A percentile compares a stretch with the other conserved stretches of the same genome.
Evolutionary conservation across 1,140 invertebrate genomes (phyloP).

Genomic region (Cotesia vestalis): DNA sequence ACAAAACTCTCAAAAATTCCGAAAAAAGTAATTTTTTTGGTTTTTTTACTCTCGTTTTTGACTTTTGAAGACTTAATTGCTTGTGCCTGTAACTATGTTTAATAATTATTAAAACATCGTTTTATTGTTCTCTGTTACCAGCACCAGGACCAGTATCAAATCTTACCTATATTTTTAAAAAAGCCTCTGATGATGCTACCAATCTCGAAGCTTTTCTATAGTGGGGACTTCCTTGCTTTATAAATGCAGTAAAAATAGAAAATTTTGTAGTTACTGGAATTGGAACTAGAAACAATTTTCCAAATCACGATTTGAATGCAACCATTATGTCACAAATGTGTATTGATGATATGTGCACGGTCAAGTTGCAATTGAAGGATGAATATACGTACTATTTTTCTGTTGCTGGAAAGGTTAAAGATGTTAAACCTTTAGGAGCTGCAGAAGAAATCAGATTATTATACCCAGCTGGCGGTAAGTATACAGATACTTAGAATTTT

Average conservation of each 20-base stretch:
- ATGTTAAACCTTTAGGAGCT: slow-evolving; percentile 38
- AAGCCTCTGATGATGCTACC: slow-evolving; percentile 41
- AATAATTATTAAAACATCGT: neutral
- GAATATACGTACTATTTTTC: slow-evolving; percentile 52
- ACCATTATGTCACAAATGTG: slow-evolving; percentile 27
- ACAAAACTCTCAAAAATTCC: too few relatives aligned
- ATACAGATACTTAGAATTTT: slow-evolving; percentile 19
- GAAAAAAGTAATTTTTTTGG: too few relatives aligned
- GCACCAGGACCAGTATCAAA: slow-evolving; percentile 49
- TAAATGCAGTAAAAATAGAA: slow-evolving; percentile 47
- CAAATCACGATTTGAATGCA: slow-evolving; percentile 29
- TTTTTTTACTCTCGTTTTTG: too few relatives aligned
- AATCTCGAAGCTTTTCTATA: slow-evolving; percentile 47
- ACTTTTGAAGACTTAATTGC: too few relatives aligned
- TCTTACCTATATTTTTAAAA: slow-evolving; percentile 40
- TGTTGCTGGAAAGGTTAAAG: slow-evolving; percentile 44
- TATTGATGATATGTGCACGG: slow-evolving; percentile 42
- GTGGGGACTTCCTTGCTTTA: slow-evolving; percentile 53
- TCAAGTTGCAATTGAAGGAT: slow-evolving; percentile 47
- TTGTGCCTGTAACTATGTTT: too few relatives aligned
- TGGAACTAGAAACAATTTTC: slow-evolving; percentile 44
- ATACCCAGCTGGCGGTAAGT: slow-evolving; percentile 58
- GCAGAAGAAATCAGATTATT: slow-evolving; percentile 18
- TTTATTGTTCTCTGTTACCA: slow-evolving; percentile 32
- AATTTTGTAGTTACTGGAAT: slow-evolving; percentile 44